Percentiles rank a stretch among this genome's conserved stretches.
Evolutionary conservation across 2,113 vertebrate genomes (phyloP).

Genomic region (Dolichotis patagonum): DNA sequence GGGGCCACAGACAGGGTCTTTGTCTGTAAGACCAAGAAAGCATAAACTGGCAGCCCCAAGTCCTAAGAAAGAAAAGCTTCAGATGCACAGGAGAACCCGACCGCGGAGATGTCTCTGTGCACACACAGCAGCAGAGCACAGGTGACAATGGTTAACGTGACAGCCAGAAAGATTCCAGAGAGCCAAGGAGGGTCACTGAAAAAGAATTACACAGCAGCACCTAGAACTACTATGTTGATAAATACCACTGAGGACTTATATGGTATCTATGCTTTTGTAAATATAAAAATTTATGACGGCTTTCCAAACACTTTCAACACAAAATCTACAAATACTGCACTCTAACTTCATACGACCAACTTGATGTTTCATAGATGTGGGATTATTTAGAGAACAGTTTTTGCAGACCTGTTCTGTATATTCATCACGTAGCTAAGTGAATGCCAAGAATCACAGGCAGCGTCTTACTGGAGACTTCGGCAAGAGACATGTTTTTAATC

Average conservation of each 20-base stretch:
- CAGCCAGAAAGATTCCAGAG: not conserved
- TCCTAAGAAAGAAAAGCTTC: not conserved
- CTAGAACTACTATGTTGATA: slow-evolving; percentile 17
- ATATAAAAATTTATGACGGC: slow-evolving; percentile 10
- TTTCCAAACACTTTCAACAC: slow-evolving; percentile 58
- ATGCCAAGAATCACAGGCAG: not conserved
- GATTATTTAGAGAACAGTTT: not conserved
- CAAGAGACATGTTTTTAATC: not conserved
- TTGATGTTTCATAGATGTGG: not conserved
- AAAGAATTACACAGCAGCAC: slow-evolving; percentile 44
- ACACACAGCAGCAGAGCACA: not conserved
- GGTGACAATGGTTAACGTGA: not conserved
- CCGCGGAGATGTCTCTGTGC: rapidly evolving
- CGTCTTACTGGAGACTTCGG: not conserved
- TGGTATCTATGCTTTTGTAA: slow-evolving; percentile 46
- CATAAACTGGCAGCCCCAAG: not conserved
- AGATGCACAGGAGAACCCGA: not conserved
- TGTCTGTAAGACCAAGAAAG: not conserved
- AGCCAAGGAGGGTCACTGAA: not conserved
- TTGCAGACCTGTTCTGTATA: not conserved
- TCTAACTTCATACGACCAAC: not conserved
- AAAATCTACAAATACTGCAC: not conserved
- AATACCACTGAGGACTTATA: not conserved
- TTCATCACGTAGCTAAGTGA: not conserved
- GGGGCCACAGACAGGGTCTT: too few relatives aligned